Evolutionary conservation across 2,888 invertebrate genomes (phyloP), one percentile per base, ranked within the genome.

Genomic region (Plebejus anna): DNA sequence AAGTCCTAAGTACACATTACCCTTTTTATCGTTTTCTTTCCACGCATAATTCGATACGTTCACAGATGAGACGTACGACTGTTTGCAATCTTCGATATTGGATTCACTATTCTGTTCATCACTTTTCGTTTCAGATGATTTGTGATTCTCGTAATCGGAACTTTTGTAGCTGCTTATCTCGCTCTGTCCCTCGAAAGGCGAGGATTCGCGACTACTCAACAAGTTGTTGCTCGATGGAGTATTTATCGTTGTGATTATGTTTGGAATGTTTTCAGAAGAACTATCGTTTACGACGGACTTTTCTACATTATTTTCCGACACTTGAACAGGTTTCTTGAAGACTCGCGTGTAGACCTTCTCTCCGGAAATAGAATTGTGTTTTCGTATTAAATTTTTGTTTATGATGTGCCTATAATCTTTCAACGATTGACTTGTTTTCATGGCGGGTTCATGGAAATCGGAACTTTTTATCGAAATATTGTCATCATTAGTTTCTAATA

Each of bases 401-500:
- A 93, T 89, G 32, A 86, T 81, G 83, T 92, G 92, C 80, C 86
- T 89, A 78, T 88, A 91, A 84, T 91, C 91, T 84, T 85, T 84
- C 79, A 94, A 82, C 7, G 94, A 94, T 78, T 90, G 87, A 79
- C 88, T 88, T 42, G 87, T 80, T 84, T 85, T 88, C 55, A 92
- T 79, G 66, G 81, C 75, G 71, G 81, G 79, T 75, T 89, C 88
- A 71, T 89, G 85, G 80, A 85, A 88, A 81, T 91, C 90, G 11
- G 88, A 87, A 83, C 94, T 94, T 83, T 90, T 94, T 84, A 88
- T 94, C 79, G 91, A 93, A 82, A 90, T 85, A 79, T 94, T 94
- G 81, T 94, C 94, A 82, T 95, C 95, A 82, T 94, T 94, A 80
- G 95, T 95, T 88, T 95, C 95, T 47, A 95, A 91, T 80, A 95